Evolutionary conservation across 2,113 vertebrate genomes (phyloP), one percentile per base, ranked within the genome.

Genomic region (Pseudorhombus dupliciocellatus): DNA sequence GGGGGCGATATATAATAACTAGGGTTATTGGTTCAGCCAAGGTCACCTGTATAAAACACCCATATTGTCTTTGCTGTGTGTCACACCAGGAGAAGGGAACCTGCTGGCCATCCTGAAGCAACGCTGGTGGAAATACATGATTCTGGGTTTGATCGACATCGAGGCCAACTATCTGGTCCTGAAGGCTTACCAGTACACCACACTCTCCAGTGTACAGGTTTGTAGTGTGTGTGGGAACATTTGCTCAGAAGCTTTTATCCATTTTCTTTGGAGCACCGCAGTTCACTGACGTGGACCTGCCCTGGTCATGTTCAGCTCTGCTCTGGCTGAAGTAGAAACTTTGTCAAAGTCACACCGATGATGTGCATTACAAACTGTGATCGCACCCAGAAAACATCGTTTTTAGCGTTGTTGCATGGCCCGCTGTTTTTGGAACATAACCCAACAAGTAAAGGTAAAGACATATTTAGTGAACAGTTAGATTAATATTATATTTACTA

Each of bases 51-150:
- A 16, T n/a, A 28, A 21, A 34, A 58, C 34, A 24, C 22, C 15
- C 0, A 37, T 70, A 44, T 14, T 48, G 12, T 76, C 6, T 48
- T 12, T 8, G 6, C 1, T 42, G 6, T 74, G 26, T 64, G 22
- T 71, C 40, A 55, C 3, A 24, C 30, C 90, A 98, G 97, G 97
- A 77, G 97, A 98, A 90, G 97, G 96, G 87, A 98, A 98, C 79
- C 86, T 98, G 62, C 84, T 98, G 92, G 97, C 96, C 65, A 98
- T 98, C 86, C 93, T 98, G 91, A 97, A 95, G 87, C 92, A 95
- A 81, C 94, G 97, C 90, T 98, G 97, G 96, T 98, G 97, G 97
- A 98, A 98, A 70, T 98, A 98, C 79, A 96, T 98, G 96, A 95
- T 98, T 86, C 92, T 98, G 85, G 96, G 97, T 31, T 90, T 98